Evolutionary conservation across 2,888 invertebrate genomes (phyloP), one percentile per base, ranked within the genome.

Genomic region (Sarcophaga carnaria): DNA sequence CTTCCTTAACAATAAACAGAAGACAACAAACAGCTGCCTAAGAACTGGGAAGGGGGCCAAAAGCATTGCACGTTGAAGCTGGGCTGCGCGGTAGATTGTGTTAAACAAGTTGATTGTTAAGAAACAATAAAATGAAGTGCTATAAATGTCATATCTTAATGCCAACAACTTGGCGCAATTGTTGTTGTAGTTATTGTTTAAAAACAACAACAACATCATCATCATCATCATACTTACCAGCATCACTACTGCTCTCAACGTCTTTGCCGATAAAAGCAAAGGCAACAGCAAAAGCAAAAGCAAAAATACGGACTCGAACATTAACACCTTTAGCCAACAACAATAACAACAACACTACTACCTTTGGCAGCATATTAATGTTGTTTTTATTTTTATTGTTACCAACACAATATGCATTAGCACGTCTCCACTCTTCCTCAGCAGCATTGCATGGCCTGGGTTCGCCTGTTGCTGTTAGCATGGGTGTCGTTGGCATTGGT

Each of bases 141-240:
- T 90, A 92, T 92, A 93, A 92, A 92, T 92, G 92, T 92, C 92
- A 92, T 92, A 92, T 93, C 90, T 91, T 92, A 91, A 91, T 92
- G 90, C 90, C 92, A 90, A 91, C 92, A 92, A 91, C 92, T 91
- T 92, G 92, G 93, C 92, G 92, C 90, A 45, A 25, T 62, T 70
- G 74, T 74, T 78, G 75, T 54, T 80, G 83, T 47, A 76, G 62
- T 5, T 37, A 37, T 37, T 75, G 71, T 72, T 66, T 60, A 11
- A 70, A 64, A 62, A 37, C 67, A 76, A 27, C 49, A 78, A 77
- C 27, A 66, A 60, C 47, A 25, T 5, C 71, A 59, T 4, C 59
- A 22, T 12, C 10, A 11, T 14, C 11, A n/a, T 22, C 45, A 74
- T 37, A 37, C 8, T 8, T 2, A 37, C 37, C 37, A 37, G 37